Percentiles rank a stretch among this genome's conserved stretches.
Evolutionary conservation across 2,797 vertebrate genomes (phyloP).

Genomic region (Cossypha dichroa): DNA sequence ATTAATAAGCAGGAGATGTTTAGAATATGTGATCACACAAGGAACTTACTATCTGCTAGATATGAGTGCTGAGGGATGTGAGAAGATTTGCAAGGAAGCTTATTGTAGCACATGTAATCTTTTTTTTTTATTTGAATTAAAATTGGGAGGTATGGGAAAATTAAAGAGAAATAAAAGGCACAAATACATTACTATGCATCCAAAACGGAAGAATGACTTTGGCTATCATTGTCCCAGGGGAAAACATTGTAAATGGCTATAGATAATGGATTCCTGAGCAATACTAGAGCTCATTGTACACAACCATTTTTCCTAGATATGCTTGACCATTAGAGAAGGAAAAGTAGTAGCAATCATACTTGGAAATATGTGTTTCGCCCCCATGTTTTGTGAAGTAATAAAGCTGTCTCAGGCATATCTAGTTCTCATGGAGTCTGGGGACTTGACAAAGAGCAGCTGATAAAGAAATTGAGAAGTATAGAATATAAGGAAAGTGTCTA

Average conservation of each 20-base stretch:
- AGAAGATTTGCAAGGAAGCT: background rate
- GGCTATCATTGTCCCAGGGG: background rate
- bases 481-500: background rate
- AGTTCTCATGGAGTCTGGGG: background rate
- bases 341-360: constrained; percentile 8
- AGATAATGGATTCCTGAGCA: constrained; percentile 34
- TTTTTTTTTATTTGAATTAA: constrained; percentile 15
- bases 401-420: background rate
- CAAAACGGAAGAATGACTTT: constrained; percentile 13
- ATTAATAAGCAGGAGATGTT: background rate
- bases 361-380: background rate
- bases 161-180: background rate
- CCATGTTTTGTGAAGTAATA: background rate
- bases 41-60: background rate
- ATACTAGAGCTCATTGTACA: background rate
- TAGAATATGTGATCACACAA: background rate
- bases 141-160: background rate
- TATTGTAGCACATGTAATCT: background rate
- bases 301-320: background rate
- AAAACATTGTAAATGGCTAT: background rate
- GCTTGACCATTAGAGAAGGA: background rate
- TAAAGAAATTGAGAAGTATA: background rate
- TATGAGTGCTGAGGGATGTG: background rate
- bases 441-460: background rate
- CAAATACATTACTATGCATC: background rate